phyloP scores from a whole-genome alignment of 1,140 invertebrate genomes.

The Lordiphosa stackelbergi region DNA sequence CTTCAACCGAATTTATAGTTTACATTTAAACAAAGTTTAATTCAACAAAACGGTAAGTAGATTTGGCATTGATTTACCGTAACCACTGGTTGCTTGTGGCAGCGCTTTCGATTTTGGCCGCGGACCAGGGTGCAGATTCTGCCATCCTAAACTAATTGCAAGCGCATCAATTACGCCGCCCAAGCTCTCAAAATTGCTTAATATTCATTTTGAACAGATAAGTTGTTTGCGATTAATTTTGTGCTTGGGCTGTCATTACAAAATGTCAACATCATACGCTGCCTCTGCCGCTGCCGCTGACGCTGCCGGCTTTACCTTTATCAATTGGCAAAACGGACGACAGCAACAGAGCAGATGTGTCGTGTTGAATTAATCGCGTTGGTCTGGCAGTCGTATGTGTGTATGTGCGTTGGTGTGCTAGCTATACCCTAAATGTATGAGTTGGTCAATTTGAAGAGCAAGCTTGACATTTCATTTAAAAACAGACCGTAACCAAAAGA shows the following conservation, averaged over 20 bases:
- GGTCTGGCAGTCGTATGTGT: constrained; percentile 10
- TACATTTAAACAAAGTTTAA: constrained; percentile 2
- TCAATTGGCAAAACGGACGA: constrained; percentile 45
- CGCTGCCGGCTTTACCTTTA: constrained; percentile 39
- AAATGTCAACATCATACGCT: constrained; percentile 41
- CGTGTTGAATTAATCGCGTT: constrained; percentile 59
- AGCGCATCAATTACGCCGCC: constrained; percentile 42
- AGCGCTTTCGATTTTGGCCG: constrained; percentile 20
- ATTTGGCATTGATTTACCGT: constrained; percentile 15
- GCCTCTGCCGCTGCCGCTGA: neutral
- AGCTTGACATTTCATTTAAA: no score
- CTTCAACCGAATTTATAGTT: constrained; percentile 13
- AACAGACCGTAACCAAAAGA: no score
- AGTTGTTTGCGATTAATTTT: constrained; percentile 40
- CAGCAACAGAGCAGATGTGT: constrained; percentile 24
- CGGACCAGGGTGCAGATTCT: constrained; percentile 35
- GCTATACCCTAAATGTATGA: neutral
- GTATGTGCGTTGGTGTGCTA: neutral
- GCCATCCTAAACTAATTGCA: constrained; percentile 53
- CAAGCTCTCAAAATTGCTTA: constrained; percentile 32
- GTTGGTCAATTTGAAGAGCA: no score
- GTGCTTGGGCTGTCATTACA: constrained; percentile 21
- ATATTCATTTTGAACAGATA: constrained; percentile 43
- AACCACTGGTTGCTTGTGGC: constrained; percentile 30
- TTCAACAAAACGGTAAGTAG: neutral